phyloP scores from a whole-genome alignment of 2,797 vertebrate species.

The Sebastes diploproa region DNA sequence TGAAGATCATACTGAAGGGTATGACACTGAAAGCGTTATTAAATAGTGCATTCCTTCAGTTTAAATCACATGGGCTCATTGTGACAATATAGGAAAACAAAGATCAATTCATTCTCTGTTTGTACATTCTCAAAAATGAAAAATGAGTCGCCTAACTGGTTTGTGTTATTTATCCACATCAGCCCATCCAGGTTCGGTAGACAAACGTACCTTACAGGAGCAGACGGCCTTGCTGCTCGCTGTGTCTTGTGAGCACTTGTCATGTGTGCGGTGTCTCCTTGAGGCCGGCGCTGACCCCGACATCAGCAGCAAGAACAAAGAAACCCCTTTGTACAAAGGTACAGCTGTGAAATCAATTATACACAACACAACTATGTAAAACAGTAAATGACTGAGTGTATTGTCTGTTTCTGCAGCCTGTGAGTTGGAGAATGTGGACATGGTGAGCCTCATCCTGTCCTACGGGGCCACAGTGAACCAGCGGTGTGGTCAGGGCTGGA shows the following conservation, averaged over 20 bases:
- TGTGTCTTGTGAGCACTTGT: conserved; percentile 85
- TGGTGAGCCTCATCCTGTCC: conserved; percentile 85
- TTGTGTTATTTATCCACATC: conserved; percentile 23
- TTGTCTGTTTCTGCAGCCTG: conserved; percentile 82
- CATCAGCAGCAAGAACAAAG: conserved; percentile 92
- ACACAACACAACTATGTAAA: background rate
- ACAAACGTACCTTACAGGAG: conserved; percentile 94
- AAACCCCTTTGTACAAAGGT: conserved; percentile 97
- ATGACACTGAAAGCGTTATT: conserved; percentile 38
- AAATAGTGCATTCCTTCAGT: background rate
- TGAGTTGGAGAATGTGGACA: conserved; percentile 85
- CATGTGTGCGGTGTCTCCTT: conserved; percentile 87
- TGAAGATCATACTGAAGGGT: conserved; percentile 89
- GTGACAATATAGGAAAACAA: background rate
- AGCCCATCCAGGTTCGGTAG: conserved; percentile 89
- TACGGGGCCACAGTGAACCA: conserved; percentile 90
- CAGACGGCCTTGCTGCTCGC: conserved; percentile 93
- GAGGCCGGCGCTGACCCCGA: conserved; percentile 93
- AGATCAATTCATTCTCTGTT: background rate
- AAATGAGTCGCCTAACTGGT: background rate
- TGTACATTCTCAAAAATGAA: background rate
- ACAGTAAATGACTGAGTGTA: background rate
- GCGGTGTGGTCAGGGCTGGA: conserved; percentile 92
- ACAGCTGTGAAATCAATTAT: conserved; percentile 54
- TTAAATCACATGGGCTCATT: background rate